Evolutionary conservation across 1,140 invertebrate species (phyloP).

Genomic region (Wasmannia auropunctata): DNA sequence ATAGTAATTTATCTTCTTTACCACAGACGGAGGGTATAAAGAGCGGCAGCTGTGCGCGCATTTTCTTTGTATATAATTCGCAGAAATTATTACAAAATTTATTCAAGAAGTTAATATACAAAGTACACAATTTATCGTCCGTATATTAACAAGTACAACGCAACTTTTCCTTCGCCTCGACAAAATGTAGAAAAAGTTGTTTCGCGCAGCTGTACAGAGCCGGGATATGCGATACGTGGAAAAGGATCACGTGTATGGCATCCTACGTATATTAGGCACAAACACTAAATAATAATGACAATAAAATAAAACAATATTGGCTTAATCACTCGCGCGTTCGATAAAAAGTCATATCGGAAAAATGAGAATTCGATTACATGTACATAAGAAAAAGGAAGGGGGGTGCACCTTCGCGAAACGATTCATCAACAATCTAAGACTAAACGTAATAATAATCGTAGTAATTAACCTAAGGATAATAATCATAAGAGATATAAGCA

Average conservation of each 20-base stretch:
- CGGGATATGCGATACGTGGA: constrained; percentile 20
- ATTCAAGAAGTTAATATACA: constrained; percentile 58
- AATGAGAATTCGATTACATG: constrained; percentile 48
- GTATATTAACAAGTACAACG: constrained; percentile 33
- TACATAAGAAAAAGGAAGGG: constrained; percentile 42
- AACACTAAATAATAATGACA: constrained; percentile 55
- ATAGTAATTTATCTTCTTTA: neutral
- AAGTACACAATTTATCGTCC: constrained; percentile 37
- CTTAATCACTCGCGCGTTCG: constrained; percentile 27
- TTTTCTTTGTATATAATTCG: too few species aligned
- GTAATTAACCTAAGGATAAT: constrained; percentile 63
- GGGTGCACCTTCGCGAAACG: constrained; percentile 74
- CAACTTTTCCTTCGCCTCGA: constrained; percentile 16
- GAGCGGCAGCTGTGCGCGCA: neutral
- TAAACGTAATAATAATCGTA: constrained; percentile 72
- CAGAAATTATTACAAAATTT: constrained; percentile 57
- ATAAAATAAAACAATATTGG: constrained; percentile 43
- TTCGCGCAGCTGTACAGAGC: constrained; percentile 10
- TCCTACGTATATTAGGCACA: constrained; percentile 51
- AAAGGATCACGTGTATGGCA: constrained; percentile 48
- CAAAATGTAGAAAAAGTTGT: constrained; percentile 57
- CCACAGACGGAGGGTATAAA: neutral
- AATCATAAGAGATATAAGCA: constrained; percentile 67
- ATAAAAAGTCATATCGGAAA: constrained; percentile 63
- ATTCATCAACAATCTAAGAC: constrained; percentile 80